Percentiles rank a stretch among this genome's conserved stretches.
phyloP scores from a whole-genome alignment of 1,140 invertebrate species.

The Drosophila pallidifrons region DNA sequence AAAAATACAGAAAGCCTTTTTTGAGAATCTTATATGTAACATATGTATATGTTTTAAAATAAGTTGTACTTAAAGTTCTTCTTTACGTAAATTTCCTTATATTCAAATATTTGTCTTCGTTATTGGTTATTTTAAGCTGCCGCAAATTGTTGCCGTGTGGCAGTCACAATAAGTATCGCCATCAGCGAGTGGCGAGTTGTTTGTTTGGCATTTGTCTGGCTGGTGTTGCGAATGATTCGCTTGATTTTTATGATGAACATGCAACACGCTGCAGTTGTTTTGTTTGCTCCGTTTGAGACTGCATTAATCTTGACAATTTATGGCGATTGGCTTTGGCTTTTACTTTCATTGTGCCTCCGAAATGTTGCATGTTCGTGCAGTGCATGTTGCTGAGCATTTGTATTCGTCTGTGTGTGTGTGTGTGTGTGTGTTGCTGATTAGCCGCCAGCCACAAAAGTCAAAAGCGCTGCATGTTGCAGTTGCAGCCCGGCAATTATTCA shows the following conservation, averaged over 20 bases:
- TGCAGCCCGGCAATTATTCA: conserved; percentile 48
- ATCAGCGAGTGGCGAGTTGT: conserved; percentile 19
- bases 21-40: too few relatives aligned
- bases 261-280: conserved; percentile 27
- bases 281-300: conserved; percentile 7
- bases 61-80: too few relatives aligned
- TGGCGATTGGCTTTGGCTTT: conserved; percentile 39
- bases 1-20: too few relatives aligned
- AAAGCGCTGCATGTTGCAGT: conserved; percentile 35
- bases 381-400: conserved; percentile 17
- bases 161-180: background rate
- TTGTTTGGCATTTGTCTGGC: conserved; percentile 12
- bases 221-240: background rate
- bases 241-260: conserved; percentile 45
- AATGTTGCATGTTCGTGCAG: conserved; percentile 36
- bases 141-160: conserved; percentile 2
- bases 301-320: conserved; percentile 45
- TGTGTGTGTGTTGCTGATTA: conserved; percentile 45
- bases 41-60: too few relatives aligned
- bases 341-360: conserved; percentile 40
- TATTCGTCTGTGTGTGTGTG: conserved; percentile 9
- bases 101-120: too few relatives aligned
- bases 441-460: conserved; percentile 34
- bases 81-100: too few relatives aligned
- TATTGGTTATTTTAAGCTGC: too few relatives aligned